phyloP scores from a whole-genome alignment of 2,888 invertebrate genomes.

The Empis stercorea region DNA sequence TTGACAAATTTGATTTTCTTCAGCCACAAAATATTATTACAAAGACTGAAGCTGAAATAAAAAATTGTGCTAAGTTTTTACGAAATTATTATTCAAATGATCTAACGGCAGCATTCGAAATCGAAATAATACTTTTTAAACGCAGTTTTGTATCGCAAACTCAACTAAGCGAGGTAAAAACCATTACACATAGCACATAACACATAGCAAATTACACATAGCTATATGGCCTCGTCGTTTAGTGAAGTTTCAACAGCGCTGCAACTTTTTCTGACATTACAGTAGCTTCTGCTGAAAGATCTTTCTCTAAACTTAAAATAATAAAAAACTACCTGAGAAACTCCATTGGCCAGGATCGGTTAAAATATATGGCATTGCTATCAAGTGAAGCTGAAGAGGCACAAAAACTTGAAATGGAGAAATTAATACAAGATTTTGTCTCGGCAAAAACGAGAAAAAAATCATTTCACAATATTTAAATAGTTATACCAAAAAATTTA shows the following conservation, averaged over 20 bases:
- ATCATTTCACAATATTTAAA: neutral
- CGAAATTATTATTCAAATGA: neutral
- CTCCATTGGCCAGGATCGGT: neutral
- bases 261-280: constrained; percentile 3
- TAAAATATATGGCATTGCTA: constrained; percentile 4
- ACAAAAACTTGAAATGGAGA: neutral
- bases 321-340: neutral
- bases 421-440: constrained; percentile 1
- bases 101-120: constrained; percentile 1
- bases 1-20: neutral
- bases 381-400: constrained; percentile 2
- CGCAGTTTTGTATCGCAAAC: neutral
- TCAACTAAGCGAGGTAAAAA: neutral
- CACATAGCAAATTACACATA: neutral
- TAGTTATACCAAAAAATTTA: neutral
- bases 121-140: constrained; percentile 1
- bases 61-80: constrained; percentile 1
- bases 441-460: constrained; percentile 2
- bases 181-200: constrained; percentile 1
- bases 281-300: constrained; percentile 1
- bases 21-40: neutral
- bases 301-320: constrained; percentile 2
- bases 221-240: constrained; percentile 1
- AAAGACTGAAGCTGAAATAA: neutral
- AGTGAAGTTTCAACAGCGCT: constrained; percentile 3